Conservation (phyloP, 2,797 vertebrate genomes). For the Sebastes wilsoni region DNA sequence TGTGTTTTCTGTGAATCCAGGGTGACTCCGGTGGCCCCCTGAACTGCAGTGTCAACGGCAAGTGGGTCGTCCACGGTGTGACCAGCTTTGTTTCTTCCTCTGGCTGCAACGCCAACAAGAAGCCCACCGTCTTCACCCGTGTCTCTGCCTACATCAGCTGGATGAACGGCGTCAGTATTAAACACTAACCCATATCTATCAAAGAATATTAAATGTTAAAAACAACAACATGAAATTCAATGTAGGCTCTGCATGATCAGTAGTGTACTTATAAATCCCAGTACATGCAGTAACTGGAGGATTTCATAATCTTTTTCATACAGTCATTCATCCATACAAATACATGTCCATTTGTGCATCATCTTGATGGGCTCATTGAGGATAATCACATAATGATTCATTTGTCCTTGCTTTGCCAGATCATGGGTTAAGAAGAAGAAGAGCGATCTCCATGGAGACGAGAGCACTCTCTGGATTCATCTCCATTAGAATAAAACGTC, state of each 20-base stretch:
- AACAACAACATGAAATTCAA: not conserved
- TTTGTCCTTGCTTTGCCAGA: conserved; percentile 62
- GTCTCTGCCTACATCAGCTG: conserved; percentile 88
- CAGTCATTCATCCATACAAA: not conserved
- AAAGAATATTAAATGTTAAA: not conserved
- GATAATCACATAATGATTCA: conserved; percentile 28
- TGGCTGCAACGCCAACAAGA: conserved; percentile 85
- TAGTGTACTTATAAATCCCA: not conserved
- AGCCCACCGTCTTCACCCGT: conserved; percentile 89
- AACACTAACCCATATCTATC: not conserved
- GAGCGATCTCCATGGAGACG: conserved; percentile 40
- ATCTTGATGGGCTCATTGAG: not conserved
- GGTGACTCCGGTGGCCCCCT: conserved; percentile 93
- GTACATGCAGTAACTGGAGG: not conserved
- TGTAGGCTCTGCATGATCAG: not conserved
- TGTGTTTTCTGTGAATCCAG: conserved; percentile 60
- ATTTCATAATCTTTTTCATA: not conserved
- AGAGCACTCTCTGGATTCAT: conserved; percentile 15
- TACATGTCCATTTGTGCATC: not conserved
- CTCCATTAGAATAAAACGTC: conserved; percentile 58
- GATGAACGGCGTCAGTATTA: conserved; percentile 86
- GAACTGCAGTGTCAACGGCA: conserved; percentile 84
- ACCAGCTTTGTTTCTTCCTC: conserved; percentile 90
- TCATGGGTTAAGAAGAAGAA: conserved; percentile 71
- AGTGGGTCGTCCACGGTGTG: conserved; percentile 87